These are phyloP conservation scores for Phataginus tetradactyla DNA, from an alignment of 2,797 vertebrate species.

Conservation along the genomic window DNA sequence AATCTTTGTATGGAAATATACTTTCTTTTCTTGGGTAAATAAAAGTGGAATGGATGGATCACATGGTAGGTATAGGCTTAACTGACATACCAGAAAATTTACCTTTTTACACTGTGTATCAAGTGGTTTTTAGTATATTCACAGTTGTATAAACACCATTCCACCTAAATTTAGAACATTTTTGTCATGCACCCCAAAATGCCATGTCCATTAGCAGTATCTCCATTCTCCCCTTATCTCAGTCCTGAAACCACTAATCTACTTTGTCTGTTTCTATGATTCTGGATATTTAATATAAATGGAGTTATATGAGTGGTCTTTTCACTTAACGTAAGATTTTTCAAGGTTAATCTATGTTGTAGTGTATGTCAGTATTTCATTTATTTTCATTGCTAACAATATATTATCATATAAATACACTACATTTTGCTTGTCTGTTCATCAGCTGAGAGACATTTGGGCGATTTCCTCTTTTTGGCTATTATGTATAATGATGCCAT, in stretches of 20 bases:
- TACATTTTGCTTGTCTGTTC: constrained; percentile 19
- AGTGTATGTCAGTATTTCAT: background rate
- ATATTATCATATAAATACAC: background rate
- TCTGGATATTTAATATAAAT: background rate
- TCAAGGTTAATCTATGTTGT: background rate
- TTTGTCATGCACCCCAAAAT: background rate
- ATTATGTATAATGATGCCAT: background rate
- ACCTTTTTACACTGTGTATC: background rate
- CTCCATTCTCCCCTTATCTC: background rate
- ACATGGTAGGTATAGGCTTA: background rate
- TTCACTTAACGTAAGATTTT: background rate
- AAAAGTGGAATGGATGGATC: background rate
- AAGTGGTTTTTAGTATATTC: background rate
- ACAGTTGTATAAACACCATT: background rate
- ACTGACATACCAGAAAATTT: background rate
- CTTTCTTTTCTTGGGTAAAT: constrained; percentile 43
- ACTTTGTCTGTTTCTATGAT: background rate
- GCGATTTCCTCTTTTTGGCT: constrained; percentile 17
- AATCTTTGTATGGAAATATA: background rate
- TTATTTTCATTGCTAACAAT: background rate
- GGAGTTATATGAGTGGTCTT: background rate
- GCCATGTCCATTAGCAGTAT: background rate
- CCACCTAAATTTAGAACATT: constrained; percentile 9
- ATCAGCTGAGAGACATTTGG: background rate
- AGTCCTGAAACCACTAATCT: background rate